These are phyloP conservation scores for Buceros bicornis DNA, from an alignment of 2,797 vertebrate genomes.

Conservation along the genomic window DNA sequence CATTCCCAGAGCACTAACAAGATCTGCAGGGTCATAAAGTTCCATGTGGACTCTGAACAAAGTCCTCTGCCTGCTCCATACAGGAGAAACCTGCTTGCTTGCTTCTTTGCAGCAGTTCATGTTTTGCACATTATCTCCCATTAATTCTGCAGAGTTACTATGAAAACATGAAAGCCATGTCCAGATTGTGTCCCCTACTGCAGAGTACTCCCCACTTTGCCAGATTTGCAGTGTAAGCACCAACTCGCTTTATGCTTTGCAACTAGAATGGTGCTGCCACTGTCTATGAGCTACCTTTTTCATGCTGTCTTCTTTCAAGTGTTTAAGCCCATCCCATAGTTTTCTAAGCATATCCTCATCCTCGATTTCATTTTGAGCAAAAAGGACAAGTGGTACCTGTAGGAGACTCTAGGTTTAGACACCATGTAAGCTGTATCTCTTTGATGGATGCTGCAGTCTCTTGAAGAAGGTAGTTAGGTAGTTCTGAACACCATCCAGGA, in stretches of 20 bases:
- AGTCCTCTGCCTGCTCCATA: background rate
- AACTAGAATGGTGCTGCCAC: background rate
- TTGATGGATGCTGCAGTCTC: background rate
- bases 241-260: background rate
- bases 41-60: background rate
- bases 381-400: background rate
- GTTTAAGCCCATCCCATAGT: background rate
- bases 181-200: background rate
- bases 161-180: rapidly evolving
- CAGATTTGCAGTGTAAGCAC: background rate
- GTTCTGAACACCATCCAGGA: background rate
- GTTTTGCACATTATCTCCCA: background rate
- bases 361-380: background rate
- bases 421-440: background rate
- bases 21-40: background rate
- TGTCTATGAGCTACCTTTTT: background rate
- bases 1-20: background rate
- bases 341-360: background rate
- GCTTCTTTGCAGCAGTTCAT: background rate
- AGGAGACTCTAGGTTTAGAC: background rate
- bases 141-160: background rate
- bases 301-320: background rate
- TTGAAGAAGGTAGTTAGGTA: background rate
- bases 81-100: background rate
- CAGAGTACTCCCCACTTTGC: background rate